Conservation (phyloP, 2,113 vertebrate genomes). For the Melanerpes aurifrons region DNA sequence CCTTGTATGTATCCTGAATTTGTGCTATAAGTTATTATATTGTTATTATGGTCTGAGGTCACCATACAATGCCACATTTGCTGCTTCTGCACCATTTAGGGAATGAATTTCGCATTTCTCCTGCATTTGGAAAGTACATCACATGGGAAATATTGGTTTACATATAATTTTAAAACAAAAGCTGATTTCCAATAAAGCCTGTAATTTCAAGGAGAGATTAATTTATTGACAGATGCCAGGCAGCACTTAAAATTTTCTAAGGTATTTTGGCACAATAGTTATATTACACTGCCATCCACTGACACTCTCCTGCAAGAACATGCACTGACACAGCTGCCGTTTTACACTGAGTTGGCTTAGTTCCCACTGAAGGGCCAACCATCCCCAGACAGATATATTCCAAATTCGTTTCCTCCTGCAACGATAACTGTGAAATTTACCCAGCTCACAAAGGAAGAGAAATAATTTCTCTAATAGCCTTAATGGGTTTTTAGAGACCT, state of each 20-base stretch:
- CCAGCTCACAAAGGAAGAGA: conserved; percentile 83
- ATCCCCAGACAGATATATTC: conserved; percentile 75
- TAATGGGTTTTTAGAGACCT: conserved; percentile 86
- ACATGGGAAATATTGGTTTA: conserved; percentile 69
- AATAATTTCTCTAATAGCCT: conserved; percentile 87
- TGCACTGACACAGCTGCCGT: neutral
- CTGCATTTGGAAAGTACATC: neutral
- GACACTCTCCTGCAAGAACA: conserved; percentile 76
- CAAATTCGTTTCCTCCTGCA: conserved; percentile 73
- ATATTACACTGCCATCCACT: conserved; percentile 90
- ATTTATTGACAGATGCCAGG: conserved; percentile 37
- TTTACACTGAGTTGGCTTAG: conserved; percentile 58
- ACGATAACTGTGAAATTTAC: conserved; percentile 89
- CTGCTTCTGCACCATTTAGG: neutral
- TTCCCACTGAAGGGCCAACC: conserved; percentile 75
- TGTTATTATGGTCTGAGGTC: neutral
- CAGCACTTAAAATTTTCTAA: neutral
- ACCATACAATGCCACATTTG: neutral
- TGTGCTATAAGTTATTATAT: neutral
- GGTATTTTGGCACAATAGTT: conserved; percentile 47
- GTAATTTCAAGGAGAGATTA: conserved; percentile 55
- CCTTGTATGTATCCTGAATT: neutral
- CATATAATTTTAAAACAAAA: conserved; percentile 72
- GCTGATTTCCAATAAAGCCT: conserved; percentile 68
- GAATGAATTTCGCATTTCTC: conserved; percentile 1